phyloP scores from a whole-genome alignment of 2,797 vertebrate genomes.

The Amblyraja radiata region DNA sequence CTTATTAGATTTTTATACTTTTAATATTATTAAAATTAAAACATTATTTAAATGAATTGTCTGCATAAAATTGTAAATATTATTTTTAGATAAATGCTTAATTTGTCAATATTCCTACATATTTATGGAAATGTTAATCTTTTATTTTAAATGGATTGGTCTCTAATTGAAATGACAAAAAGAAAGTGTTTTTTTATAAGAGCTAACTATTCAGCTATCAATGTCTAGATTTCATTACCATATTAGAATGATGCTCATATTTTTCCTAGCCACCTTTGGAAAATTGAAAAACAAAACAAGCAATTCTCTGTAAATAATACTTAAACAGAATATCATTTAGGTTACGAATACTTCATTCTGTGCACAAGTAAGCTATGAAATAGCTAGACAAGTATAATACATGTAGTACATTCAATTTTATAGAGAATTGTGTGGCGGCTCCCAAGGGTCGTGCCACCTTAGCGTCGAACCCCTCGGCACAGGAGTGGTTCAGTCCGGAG shows the following conservation, averaged over 20 bases:
- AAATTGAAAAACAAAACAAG: neutral
- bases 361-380: neutral
- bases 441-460: too few relatives aligned
- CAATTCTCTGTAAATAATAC: neutral
- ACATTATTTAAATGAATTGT: neutral
- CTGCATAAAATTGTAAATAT: neutral
- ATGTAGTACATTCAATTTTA: neutral
- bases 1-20: neutral
- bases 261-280: neutral
- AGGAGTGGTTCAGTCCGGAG: too few relatives aligned
- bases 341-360: neutral
- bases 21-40: neutral
- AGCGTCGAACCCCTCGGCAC: too few relatives aligned
- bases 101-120: neutral
- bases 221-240: neutral
- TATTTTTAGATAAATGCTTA: neutral
- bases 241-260: neutral
- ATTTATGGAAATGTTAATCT: neutral
- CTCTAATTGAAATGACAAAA: neutral
- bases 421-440: too few relatives aligned
- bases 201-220: neutral
- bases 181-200: neutral
- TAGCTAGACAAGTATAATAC: neutral
- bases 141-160: neutral
- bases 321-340: neutral